Percentiles rank a stretch among this genome's conserved stretches.
phyloP scores from a whole-genome alignment of 2,888 invertebrate genomes.

The Leptothorax acervorum region DNA sequence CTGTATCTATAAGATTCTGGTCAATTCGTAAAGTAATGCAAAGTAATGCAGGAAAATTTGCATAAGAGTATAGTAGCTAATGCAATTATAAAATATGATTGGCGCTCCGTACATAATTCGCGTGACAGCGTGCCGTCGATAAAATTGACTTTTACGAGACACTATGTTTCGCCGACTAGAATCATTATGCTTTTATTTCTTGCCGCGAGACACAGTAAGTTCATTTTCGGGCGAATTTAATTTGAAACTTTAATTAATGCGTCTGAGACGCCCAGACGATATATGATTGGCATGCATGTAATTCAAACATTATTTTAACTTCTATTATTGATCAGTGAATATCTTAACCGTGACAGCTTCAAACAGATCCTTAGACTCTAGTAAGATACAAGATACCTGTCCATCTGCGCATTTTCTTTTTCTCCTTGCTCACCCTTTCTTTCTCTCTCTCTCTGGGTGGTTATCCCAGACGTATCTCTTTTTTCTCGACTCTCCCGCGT shows the following conservation, averaged over 20 bases:
- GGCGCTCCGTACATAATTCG: conserved; percentile 38
- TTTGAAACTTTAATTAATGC: conserved; percentile 27
- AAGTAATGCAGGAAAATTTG: conserved; percentile 5
- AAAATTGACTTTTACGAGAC: conserved; percentile 41
- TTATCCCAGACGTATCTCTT: conserved; percentile 69
- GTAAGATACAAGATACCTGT: conserved; percentile 35
- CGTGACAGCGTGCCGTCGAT: conserved; percentile 36
- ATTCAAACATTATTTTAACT: conserved; percentile 50
- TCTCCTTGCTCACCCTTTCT: too few relatives aligned
- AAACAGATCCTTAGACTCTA: conserved; percentile 29
- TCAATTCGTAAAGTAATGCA: conserved; percentile 24
- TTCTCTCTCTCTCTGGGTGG: conserved; percentile 64
- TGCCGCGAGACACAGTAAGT: conserved; percentile 11
- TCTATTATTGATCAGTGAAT: conserved; percentile 40
- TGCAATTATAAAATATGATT: conserved; percentile 25
- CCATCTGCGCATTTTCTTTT: not conserved
- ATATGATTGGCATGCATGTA: conserved; percentile 42
- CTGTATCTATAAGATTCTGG: too few relatives aligned
- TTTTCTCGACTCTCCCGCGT: conserved; percentile 27
- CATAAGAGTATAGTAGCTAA: not conserved
- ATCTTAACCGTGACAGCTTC: not conserved
- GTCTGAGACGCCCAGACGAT: conserved; percentile 40
- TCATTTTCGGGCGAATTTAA: conserved; percentile 32
- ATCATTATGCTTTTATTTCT: conserved; percentile 38
- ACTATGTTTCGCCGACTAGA: conserved; percentile 16